phyloP scores from a whole-genome alignment of 2,113 vertebrate genomes.

The Myrmecobius fasciatus region DNA sequence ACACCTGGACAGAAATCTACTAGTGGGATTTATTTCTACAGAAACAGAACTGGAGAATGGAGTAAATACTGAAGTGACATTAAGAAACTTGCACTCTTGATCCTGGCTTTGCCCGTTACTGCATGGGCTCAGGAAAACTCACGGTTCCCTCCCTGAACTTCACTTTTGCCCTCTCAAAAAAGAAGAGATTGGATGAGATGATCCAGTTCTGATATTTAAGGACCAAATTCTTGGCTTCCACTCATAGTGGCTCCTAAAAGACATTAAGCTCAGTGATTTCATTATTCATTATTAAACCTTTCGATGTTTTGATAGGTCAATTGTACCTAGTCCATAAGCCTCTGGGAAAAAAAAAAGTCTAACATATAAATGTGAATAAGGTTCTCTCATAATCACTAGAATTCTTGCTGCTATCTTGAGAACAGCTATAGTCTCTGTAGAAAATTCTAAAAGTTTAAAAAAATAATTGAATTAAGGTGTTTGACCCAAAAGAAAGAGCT shows the following conservation, averaged over 20 bases:
- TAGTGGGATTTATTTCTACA: not conserved
- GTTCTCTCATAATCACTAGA: constrained; percentile 35
- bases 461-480: constrained; percentile 55
- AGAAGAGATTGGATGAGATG: not conserved
- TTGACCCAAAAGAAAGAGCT: constrained; percentile 54
- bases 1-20: not conserved
- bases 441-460: constrained; percentile 42
- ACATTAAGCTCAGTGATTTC: constrained; percentile 47
- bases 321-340: constrained; percentile 58
- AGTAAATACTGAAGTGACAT: not conserved
- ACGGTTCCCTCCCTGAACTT: not conserved
- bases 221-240: not conserved
- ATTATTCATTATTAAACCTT: constrained; percentile 27
- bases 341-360: constrained; percentile 38
- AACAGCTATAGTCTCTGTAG: constrained; percentile 31
- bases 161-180: not conserved
- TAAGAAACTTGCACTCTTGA: not conserved
- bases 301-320: constrained; percentile 27
- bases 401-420: constrained; percentile 48
- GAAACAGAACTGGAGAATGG: not conserved
- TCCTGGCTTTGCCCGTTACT: not conserved
- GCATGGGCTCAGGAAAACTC: not conserved
- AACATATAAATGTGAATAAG: constrained; percentile 62
- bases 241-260: constrained; percentile 41
- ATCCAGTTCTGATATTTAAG: not conserved